Percentiles rank a stretch among this genome's conserved stretches.
These are phyloP conservation scores for Macrophya annulata DNA, from an alignment of 2,888 invertebrate species.

Conservation along the genomic window DNA sequence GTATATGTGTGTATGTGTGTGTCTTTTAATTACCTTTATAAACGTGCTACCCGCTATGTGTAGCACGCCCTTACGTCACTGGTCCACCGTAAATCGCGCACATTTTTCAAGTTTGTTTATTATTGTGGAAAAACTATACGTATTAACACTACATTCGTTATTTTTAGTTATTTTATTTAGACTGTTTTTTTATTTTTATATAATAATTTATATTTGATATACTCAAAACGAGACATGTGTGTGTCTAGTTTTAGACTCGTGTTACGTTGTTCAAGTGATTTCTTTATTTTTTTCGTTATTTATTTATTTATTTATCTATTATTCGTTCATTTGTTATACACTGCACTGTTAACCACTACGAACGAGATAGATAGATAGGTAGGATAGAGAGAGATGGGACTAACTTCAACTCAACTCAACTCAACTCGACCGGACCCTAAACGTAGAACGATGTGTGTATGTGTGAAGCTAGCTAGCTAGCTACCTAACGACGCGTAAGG, in stretches of 20 bases:
- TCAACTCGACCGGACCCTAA: not conserved
- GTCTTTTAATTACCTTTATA: not conserved
- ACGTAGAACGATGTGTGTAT: not conserved
- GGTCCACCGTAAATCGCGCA: conserved; percentile 25
- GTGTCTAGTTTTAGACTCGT: not conserved
- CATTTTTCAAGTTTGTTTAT: not conserved
- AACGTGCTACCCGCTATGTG: conserved; percentile 18
- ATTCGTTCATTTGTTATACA: conserved; percentile 9
- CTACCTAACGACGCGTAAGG: not conserved
- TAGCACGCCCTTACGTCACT: conserved; percentile 47
- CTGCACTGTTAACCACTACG: not conserved
- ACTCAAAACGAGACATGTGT: too few relatives aligned
- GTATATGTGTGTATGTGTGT: not conserved
- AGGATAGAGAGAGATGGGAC: not conserved
- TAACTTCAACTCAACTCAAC: not conserved
- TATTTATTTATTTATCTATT: not conserved
- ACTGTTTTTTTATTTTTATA: not conserved
- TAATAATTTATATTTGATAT: too few relatives aligned
- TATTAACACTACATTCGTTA: not conserved
- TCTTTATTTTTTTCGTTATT: not conserved
- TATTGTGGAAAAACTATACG: not conserved
- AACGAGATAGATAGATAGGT: not conserved
- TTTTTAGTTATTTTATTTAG: not conserved
- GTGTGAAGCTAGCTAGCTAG: not conserved
- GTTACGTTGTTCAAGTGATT: not conserved